A percentile compares a stretch with the other conserved stretches of the same genome.
These are phyloP conservation scores for Stegophylla sp. DNA, from an alignment of 2,888 invertebrate species.

Conservation along the genomic window DNA sequence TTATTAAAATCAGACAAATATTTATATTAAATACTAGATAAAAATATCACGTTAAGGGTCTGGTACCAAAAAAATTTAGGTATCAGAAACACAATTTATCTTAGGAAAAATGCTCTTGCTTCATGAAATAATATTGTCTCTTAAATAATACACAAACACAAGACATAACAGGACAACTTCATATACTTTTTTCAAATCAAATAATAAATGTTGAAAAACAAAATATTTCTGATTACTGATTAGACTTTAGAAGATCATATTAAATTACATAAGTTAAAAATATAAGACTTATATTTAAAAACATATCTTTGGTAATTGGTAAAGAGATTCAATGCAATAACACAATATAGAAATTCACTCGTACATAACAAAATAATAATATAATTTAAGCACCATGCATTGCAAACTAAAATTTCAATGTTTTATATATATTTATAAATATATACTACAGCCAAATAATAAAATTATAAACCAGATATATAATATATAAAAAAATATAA, in stretches of 20 bases:
- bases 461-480: constrained; percentile 30
- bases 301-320: constrained; percentile 35
- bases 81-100: no score
- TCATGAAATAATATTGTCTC: no score
- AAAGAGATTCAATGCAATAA: constrained; percentile 38
- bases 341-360: constrained; percentile 18
- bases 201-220: neutral
- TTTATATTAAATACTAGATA: no score
- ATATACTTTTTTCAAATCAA: neutral
- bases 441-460: constrained; percentile 26
- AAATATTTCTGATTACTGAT: constrained; percentile 13
- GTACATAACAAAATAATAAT: neutral
- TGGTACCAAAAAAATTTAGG: no score
- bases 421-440: no score
- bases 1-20: no score
- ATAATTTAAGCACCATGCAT: constrained; percentile 48
- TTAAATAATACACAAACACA: no score
- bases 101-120: no score
- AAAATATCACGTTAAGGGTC: no score
- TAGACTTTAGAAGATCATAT: constrained; percentile 17
- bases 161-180: neutral
- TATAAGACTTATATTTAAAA: constrained; percentile 20
- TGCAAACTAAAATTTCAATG: constrained; percentile 25
- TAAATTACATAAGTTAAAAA: constrained; percentile 3
- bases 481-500: constrained; percentile 6